Evolutionary conservation across 1,140 invertebrate species (phyloP), one percentile per base, ranked within the genome.

Genomic region (Episyrphus balteatus): DNA sequence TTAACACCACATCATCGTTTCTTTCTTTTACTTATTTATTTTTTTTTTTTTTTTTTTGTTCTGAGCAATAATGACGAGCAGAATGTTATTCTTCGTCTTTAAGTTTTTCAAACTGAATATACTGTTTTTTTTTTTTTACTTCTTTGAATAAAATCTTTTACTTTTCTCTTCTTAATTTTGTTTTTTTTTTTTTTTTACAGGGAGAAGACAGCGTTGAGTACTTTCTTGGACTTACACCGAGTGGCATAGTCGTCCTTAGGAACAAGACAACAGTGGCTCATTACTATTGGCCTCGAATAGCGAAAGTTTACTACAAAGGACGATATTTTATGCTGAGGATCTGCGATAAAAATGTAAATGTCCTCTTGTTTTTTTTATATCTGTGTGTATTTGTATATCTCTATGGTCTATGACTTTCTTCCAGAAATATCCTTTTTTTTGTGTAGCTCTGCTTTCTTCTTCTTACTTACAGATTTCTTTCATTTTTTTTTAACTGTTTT

Each of bases 221-320:
- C 73, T 92, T 88, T 72, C 76, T 99, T 56, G 96, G 96, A 30
- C 72, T 99, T 53, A 98, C 95, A 42, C 96, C 96, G 45, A 94
- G 91, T 63, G 96, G 96, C 46, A 88, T 99, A 62, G 85, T 98
- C 57, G 86, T 99, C 38, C 81, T 98, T 60, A 82, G 96, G 55
- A 94, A 93, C 63, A 87, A 90, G 71, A 88, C 83, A 67, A 98
- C 96, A 74, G 96, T 99, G 55, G 96, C 94, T 53, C 92, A 97
- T 70, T 99, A 99, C 74, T 97, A 95, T 71, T 99, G 96, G 96
- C 92, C 92, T 40, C 82, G 92, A 67, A 95, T 97, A 60, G 90
- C 86, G 50, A 95, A 95, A 76, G 84, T 96, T 55, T 93, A 92
- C 70, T 92, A 91, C 72, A 95, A 95, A 76, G 90, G 88, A 59